Evolutionary conservation across 2,113 vertebrate genomes (phyloP).

Genomic region (Coptodon bakossiorum): DNA sequence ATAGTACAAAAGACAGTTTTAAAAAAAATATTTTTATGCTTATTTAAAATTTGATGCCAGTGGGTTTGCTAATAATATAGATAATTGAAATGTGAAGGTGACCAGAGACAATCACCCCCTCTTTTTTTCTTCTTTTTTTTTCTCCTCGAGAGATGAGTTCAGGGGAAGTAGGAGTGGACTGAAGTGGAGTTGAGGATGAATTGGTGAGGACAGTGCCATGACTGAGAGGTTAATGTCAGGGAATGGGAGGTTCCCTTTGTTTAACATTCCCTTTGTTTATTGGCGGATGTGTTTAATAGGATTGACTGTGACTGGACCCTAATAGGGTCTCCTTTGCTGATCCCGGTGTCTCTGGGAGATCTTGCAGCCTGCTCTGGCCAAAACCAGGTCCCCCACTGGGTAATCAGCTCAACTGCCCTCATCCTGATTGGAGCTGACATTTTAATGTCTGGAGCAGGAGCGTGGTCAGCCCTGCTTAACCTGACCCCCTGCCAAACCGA

Average conservation of each 20-base stretch:
- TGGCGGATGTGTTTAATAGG: slow-evolving; percentile 79
- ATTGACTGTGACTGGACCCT: slow-evolving; percentile 76
- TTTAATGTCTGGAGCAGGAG: slow-evolving; percentile 79
- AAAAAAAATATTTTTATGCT: background rate
- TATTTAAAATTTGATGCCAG: background rate
- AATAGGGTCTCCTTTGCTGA: slow-evolving; percentile 67
- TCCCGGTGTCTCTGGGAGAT: slow-evolving; percentile 66
- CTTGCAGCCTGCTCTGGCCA: slow-evolving; percentile 63
- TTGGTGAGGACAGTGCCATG: slow-evolving; percentile 52
- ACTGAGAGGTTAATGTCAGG: slow-evolving; percentile 70
- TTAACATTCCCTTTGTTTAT: slow-evolving; percentile 81
- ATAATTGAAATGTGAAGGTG: background rate
- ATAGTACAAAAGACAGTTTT: background rate
- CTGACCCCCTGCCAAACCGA: slow-evolving; percentile 61
- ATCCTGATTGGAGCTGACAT: slow-evolving; percentile 78
- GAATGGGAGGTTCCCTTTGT: slow-evolving; percentile 78
- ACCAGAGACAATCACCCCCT: background rate
- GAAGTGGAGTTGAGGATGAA: slow-evolving; percentile 29
- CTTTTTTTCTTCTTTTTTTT: background rate
- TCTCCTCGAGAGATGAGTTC: background rate
- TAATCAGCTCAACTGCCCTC: slow-evolving; percentile 75
- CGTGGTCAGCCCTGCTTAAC: slow-evolving; percentile 77
- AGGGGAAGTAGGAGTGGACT: slow-evolving; percentile 11
- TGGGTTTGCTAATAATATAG: background rate
- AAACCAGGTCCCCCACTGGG: slow-evolving; percentile 69